These are phyloP conservation scores for Coboldia fuscipes DNA, from an alignment of 1,140 invertebrate species.

Conservation along the genomic window DNA sequence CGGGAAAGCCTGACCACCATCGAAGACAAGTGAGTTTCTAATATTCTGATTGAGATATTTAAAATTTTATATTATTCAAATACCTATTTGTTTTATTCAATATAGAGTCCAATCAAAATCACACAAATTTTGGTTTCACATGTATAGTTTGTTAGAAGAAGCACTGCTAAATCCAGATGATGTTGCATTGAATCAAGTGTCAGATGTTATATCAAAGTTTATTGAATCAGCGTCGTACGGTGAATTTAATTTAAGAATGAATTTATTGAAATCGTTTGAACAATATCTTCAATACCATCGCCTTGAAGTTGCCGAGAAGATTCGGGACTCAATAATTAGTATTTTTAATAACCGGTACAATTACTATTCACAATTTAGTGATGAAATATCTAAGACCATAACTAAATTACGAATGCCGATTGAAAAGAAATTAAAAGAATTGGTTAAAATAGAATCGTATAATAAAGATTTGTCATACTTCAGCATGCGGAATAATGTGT, in stretches of 20 bases:
- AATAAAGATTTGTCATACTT: conserved; percentile 84
- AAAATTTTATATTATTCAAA: background rate
- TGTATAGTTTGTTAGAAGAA: conserved; percentile 46
- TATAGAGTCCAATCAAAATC: conserved; percentile 34
- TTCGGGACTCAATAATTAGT: conserved; percentile 31
- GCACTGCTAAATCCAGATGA: conserved; percentile 14
- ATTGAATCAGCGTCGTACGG: conserved; percentile 66
- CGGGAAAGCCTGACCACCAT: conserved; percentile 48
- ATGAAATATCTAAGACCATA: conserved; percentile 37
- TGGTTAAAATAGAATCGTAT: conserved; percentile 90
- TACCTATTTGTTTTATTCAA: conserved; percentile 6
- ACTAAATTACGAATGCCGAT: conserved; percentile 48
- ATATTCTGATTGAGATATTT: background rate
- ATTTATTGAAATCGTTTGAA: conserved; percentile 33
- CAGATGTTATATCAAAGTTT: conserved; percentile 30
- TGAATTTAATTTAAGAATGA: conserved; percentile 61
- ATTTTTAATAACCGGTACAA: conserved; percentile 69
- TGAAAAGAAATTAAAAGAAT: conserved; percentile 80
- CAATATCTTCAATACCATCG: conserved; percentile 10
- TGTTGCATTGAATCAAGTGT: conserved; percentile 6
- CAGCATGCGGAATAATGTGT: conserved; percentile 70
- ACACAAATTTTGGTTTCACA: conserved; percentile 76
- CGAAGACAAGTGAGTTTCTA: conserved; percentile 26
- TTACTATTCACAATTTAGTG: conserved; percentile 65
- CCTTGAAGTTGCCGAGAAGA: background rate